Evolutionary conservation across 2,113 vertebrate genomes (phyloP).

Genomic region (Antennarius striatus): DNA sequence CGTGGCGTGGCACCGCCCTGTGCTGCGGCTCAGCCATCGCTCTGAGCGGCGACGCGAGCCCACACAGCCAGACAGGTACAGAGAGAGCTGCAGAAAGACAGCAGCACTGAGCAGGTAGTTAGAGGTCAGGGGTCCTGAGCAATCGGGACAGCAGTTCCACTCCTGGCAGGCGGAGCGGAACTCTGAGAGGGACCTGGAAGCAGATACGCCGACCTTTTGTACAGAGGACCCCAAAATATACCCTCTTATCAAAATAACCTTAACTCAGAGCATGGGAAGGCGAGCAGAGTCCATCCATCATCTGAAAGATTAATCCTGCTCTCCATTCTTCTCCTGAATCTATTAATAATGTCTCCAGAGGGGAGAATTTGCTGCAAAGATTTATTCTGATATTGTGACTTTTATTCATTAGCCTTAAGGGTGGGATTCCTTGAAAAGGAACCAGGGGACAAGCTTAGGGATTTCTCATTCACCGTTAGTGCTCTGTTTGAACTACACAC

Average conservation of each 20-base stretch:
- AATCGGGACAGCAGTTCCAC: slow-evolving; percentile 70
- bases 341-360: slow-evolving; percentile 78
- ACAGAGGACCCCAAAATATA: slow-evolving; percentile 76
- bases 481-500: slow-evolving; percentile 40
- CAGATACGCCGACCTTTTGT: slow-evolving; percentile 77
- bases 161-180: slow-evolving; percentile 72
- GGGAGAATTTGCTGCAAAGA: slow-evolving; percentile 73
- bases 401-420: slow-evolving; percentile 78
- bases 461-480: slow-evolving; percentile 45
- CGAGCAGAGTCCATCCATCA: slow-evolving; percentile 77
- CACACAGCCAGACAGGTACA: slow-evolving; percentile 34
- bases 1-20: slow-evolving; percentile 34
- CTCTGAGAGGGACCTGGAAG: slow-evolving; percentile 75
- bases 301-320: slow-evolving; percentile 79
- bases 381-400: slow-evolving; percentile 80
- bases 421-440: slow-evolving; percentile 65
- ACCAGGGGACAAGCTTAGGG: slow-evolving; percentile 54
- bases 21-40: slow-evolving; percentile 47
- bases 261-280: slow-evolving; percentile 77
- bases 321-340: slow-evolving; percentile 76
- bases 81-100: slow-evolving; percentile 40
- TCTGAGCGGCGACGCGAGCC: slow-evolving; percentile 27
- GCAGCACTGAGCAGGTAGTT: slow-evolving; percentile 65
- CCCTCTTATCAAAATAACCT: slow-evolving; percentile 81
- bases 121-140: slow-evolving; percentile 65